These are phyloP conservation scores for Enteromius anoplus DNA, from an alignment of 2,797 vertebrate genomes.

Conservation along the genomic window DNA sequence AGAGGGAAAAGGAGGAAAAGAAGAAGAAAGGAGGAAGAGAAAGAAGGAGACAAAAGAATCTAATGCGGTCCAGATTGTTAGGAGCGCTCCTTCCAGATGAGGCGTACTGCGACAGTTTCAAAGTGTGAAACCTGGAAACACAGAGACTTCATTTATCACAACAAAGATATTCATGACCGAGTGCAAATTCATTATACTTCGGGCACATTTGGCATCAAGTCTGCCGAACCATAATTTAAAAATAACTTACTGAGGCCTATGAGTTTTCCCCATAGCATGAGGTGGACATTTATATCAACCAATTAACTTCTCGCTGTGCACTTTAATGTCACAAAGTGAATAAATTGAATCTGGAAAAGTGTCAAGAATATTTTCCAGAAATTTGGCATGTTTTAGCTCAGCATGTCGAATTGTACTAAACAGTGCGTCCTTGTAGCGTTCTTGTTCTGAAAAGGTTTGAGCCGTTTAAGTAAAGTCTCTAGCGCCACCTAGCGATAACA, in stretches of 20 bases:
- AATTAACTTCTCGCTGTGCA: background rate
- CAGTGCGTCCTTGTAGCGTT: background rate
- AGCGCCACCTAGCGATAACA: slow-evolving; percentile 44
- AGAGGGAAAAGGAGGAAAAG: slow-evolving; percentile 39
- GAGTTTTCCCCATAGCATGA: background rate
- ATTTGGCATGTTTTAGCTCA: background rate
- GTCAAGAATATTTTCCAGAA: background rate
- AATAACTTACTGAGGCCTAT: too few relatives aligned
- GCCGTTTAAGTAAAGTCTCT: background rate
- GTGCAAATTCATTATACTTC: slow-evolving; percentile 1
- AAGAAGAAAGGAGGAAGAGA: slow-evolving; percentile 46
- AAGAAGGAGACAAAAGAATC: slow-evolving; percentile 68
- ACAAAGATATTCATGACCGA: background rate
- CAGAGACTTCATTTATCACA: slow-evolving; percentile 7
- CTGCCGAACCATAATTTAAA: background rate
- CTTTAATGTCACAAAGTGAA: background rate
- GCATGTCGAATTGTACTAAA: background rate
- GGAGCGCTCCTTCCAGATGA: slow-evolving; percentile 67
- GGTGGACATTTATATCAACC: background rate
- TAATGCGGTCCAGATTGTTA: slow-evolving; percentile 73
- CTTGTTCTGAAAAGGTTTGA: background rate
- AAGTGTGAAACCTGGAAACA: slow-evolving; percentile 53
- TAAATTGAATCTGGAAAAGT: background rate
- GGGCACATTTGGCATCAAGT: background rate
- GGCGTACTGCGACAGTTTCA: slow-evolving; percentile 57